Evolutionary conservation across 2,113 vertebrate species (phyloP), one percentile per base, ranked within the genome.

Genomic region (Protobothrops mucrosquamatus): DNA sequence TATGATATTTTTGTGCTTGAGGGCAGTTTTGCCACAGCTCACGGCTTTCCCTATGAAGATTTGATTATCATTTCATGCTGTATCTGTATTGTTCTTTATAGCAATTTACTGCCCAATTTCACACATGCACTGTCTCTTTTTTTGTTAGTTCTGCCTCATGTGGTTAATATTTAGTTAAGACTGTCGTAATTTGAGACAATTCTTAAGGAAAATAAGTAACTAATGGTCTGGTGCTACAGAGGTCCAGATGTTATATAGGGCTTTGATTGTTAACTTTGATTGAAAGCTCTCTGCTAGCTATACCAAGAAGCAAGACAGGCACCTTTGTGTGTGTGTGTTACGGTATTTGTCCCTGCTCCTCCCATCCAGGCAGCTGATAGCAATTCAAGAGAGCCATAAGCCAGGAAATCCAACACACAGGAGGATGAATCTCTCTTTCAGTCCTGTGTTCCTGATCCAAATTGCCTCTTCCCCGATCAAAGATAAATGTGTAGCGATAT

Each of bases 11-110:
- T 91, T 86, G 39, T 61, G 9, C 20, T 87, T 61, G 15, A 34
- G 34, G 11, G 20, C 95, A 90, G 87, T 61, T 92, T 24, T 95
- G 90, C 86, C 91, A 94, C 74, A 93, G 14, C 93, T 39, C 85
- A 59, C 57, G 22, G 29, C 24, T 69, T 51, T 46, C 89, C 39
- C 43, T 46, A 10, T 93, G 95, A 94, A 55, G 93, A 91, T 93
- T 94, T 15, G 39, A 61, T 52, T n/a, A 39, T 24, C 29, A 54
- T 52, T 52, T 52, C 29, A 43, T 39, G 6, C 18, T 57, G 24
- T 51, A 90, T 18, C 29, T 48, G n/a, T 52, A 22, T n/a, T 52
- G 26, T n/a, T 69, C 11, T 26, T 64, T 18, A n/a, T 18, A 3
- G 0, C 20, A 43, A 9, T 87, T 94, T 74, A 74, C 3, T 81